phyloP scores from a whole-genome alignment of 2,113 vertebrate species.

The Canis aureus region DNA sequence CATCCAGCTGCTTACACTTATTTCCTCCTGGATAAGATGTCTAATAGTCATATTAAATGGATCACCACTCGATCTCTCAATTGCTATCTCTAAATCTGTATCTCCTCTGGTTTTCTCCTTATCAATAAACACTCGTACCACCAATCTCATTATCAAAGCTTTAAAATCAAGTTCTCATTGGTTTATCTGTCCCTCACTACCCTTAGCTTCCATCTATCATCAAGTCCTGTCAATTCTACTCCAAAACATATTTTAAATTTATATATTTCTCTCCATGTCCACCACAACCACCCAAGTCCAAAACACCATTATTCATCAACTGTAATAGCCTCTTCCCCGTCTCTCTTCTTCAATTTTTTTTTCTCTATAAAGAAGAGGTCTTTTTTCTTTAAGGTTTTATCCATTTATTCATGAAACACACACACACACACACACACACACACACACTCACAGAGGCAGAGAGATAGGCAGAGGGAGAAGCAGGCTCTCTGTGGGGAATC shows the following conservation, averaged over 20 bases:
- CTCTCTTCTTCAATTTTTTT: not conserved
- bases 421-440: too few species aligned
- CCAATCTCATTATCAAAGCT: not conserved
- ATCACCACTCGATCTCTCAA: not conserved
- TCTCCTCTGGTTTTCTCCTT: not conserved
- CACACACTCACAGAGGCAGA: too few species aligned
- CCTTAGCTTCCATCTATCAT: not conserved
- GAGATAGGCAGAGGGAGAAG: too few species aligned
- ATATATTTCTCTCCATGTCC: not conserved
- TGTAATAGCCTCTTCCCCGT: not conserved
- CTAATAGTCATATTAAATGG: not conserved
- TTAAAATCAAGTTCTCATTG: not conserved
- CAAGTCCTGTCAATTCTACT: not conserved
- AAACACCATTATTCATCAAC: not conserved
- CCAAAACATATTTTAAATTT: not conserved
- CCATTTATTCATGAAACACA: too few species aligned
- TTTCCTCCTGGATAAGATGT: not conserved
- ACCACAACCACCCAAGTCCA: not conserved
- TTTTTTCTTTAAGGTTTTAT: not conserved
- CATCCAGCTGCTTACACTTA: not conserved
- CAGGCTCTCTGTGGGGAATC: too few species aligned
- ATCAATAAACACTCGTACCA: not conserved
- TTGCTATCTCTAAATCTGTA: not conserved
- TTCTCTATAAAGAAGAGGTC: not conserved
- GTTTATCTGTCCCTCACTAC: not conserved